These are phyloP conservation scores for Chrysolina oricalcia DNA, from an alignment of 2,888 invertebrate species.

Conservation along the genomic window DNA sequence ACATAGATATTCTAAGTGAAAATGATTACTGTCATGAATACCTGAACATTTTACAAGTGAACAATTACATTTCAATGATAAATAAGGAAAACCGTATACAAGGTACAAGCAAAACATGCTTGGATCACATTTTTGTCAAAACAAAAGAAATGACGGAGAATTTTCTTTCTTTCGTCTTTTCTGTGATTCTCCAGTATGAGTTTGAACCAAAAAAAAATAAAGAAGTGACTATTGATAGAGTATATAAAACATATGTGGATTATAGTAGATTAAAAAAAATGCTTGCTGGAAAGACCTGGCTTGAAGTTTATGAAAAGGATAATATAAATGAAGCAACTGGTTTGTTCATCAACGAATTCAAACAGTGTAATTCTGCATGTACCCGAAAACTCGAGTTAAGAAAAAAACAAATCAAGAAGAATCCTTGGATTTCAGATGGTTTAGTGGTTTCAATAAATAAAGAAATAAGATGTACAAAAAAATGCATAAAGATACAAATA, in stretches of 20 bases:
- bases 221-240: no score
- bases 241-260: constrained; percentile 1
- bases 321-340: constrained; percentile 2
- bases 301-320: not conserved
- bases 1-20: no score
- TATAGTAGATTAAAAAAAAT: not conserved
- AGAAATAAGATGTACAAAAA: no score
- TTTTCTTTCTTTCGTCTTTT: not conserved
- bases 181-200: not conserved
- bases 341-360: no score
- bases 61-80: constrained; percentile 6
- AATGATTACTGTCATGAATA: no score
- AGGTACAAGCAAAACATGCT: not conserved
- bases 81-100: no score
- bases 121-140: constrained; percentile 2
- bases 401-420: constrained; percentile 6
- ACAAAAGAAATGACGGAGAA: not conserved
- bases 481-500: no score
- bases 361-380: no score
- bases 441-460: not conserved
- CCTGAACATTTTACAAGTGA: not conserved
- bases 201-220: not conserved
- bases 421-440: constrained; percentile 4
- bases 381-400: not conserved
- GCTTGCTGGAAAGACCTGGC: no score